phyloP scores from a whole-genome alignment of 2,888 invertebrate genomes.

The Chorisops tibialis region DNA sequence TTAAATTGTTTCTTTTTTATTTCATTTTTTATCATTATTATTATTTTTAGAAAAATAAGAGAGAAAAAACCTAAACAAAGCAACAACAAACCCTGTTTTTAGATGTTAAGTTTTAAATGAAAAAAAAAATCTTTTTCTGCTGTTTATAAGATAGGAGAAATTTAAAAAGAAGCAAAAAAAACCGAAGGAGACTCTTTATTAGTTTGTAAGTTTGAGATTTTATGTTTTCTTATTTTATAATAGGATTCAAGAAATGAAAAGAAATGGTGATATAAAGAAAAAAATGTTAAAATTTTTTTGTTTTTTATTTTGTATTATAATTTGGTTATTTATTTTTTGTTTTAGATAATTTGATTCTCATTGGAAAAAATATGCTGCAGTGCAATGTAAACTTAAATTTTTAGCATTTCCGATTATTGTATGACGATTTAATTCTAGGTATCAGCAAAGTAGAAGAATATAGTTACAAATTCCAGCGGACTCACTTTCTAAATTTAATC shows the following conservation, averaged over 20 bases:
- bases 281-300: too few species aligned
- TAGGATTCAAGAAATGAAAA: conserved; percentile 12
- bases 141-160: conserved; percentile 8
- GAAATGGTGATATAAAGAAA: conserved; percentile 23
- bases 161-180: not conserved
- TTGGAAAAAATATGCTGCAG: too few species aligned
- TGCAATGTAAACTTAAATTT: too few species aligned
- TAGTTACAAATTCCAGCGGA: too few species aligned
- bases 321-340: too few species aligned
- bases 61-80: not conserved
- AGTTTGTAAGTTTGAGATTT: conserved; percentile 12
- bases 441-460: too few species aligned
- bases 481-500: too few species aligned
- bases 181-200: conserved; percentile 23
- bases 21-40: conserved; percentile 12
- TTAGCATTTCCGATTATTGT: too few species aligned
- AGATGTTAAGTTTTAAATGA: conserved; percentile 5
- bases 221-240: conserved; percentile 13
- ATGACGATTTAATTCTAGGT: too few species aligned
- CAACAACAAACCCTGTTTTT: conserved; percentile 6
- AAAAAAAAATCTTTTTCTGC: conserved; percentile 6
- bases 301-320: too few species aligned
- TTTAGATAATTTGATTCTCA: too few species aligned
- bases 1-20: conserved; percentile 7
- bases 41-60: conserved; percentile 9